Base-by-base conservation (phyloP, 1,140 invertebrate genomes). In the Aradophagus sp. region DNA sequence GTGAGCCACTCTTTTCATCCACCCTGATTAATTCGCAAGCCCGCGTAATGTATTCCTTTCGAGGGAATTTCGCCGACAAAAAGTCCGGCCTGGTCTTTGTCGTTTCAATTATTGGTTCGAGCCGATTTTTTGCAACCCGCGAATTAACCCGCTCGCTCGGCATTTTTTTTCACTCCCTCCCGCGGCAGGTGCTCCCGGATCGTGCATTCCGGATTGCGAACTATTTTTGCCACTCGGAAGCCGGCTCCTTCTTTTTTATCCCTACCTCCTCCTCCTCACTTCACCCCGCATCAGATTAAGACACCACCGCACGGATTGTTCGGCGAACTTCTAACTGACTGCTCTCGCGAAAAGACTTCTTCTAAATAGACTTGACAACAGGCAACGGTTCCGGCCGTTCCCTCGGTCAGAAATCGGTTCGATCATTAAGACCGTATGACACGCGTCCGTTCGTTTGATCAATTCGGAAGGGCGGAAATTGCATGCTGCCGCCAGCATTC, bases 1-100 rank as follows among this genome's bases (percentile, higher is more conserved):
- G 48, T 53, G 50, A 55, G 32, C 42, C 41, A 27, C 36, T 48
- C 47, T 31, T 52, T 63, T 63, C 47, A 63, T 45, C 44, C 59
- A 45, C 32, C 42, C 47, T 53, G 50, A 53, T 63, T 53, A 63
- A 63, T 63, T 52, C 41, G 59, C 31, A 16, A 15, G 39, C 47
- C 31, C 16, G 39, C 48, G 47, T 53, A 63, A 63, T 53, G 59
- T 63, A 63, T 63, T 45, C 47, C 39, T 53, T 44, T 39, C 38
- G 27, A 20, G 31, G 26, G 35, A 50, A 50, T 61, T 50, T 11
- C 27, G 15, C 27, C 2, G 44, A 8, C 34, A 52, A 62, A 52
- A 62, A 12, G 36, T 12, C 42, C 32, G 16, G 8, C 23, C 31
- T 39, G 27, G 27, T 10, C 48, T 63, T 53, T 53, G 59, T 63